Conservation (phyloP, 2,888 invertebrate species). For the Sinodicranocentrus sp. region DNA sequence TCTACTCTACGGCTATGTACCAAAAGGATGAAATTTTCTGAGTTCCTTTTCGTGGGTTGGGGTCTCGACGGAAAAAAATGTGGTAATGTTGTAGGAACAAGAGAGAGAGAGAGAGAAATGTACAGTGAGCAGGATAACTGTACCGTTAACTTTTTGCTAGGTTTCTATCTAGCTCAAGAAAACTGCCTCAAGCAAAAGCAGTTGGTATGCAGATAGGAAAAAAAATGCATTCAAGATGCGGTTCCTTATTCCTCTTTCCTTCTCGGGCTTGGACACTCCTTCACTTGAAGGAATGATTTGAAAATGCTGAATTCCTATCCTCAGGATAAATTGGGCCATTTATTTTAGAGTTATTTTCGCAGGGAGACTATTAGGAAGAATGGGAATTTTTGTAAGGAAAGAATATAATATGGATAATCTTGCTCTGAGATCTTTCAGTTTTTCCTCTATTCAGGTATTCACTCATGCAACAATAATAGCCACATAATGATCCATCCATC, state of each 20-base stretch:
- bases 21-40: too few species aligned
- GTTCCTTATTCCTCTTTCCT: constrained; percentile 18
- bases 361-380: too few species aligned
- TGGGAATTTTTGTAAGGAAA: too few species aligned
- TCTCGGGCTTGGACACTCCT: constrained; percentile 25
- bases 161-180: constrained; percentile 30
- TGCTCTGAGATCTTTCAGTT: too few species aligned
- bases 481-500: too few species aligned
- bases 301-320: background rate
- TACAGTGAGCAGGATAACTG: background rate
- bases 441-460: too few species aligned
- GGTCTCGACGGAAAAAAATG: too few species aligned
- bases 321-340: constrained; percentile 26
- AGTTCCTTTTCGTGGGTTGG: too few species aligned
- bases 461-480: too few species aligned
- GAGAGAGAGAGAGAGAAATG: background rate
- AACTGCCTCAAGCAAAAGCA: constrained; percentile 42
- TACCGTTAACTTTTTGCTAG: constrained; percentile 36
- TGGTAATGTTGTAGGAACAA: background rate
- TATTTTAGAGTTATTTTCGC: too few species aligned
- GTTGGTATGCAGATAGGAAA: background rate
- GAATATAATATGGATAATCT: too few species aligned
- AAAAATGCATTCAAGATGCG: constrained; percentile 16
- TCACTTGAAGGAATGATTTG: too few species aligned
- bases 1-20: background rate